Evolutionary conservation across 1,140 invertebrate species (phyloP), one percentile per base, ranked within the genome.

Genomic region (Atta texana): DNA sequence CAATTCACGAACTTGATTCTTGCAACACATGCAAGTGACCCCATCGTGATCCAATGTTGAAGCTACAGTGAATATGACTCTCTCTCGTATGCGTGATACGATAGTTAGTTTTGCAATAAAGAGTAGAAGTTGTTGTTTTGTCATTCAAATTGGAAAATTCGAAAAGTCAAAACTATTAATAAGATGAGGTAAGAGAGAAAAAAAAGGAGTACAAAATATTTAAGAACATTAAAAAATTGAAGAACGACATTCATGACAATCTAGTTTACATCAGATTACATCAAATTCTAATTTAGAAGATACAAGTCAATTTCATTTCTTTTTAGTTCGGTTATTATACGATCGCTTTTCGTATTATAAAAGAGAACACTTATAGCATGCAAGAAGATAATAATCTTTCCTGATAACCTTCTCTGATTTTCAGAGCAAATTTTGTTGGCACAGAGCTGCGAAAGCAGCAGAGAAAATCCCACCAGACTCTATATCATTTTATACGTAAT

Each of bases 1-100:
- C 63, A 28, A 80, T 68, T 80, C 64, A 31, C 63, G 39, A 77
- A 49, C 85, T 57, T 53, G 84, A 66, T 57, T 77, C 49, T 21
- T 75, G 75, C 28, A n/a, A 21, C 75, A 21, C 72, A 66, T 59
- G 82, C 82, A n/a, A 80, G 72, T 81, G 21, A 10, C 61, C 6
- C 66, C n/a, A 55, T 12, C 44, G 28, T 12, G 39, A 63, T 16
- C 12, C 24, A 57, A 72, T 49, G 31, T 82, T 53, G 1, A 80
- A 24, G 55, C 24, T n/a, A 18, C 16, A 10, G 51, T 14, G 64
- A 68, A 69, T 2, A n/a, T 7, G 1, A 39, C 18, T n/a, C 34
- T 16, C 21, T 49, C 39, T 24, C 5, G 24, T 44, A 53, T 55
- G 64, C 39, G 14, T 49, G 74, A 61, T 39, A 76, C 34, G 61